Conservation (phyloP, 2,888 invertebrate genomes). For the Erebia palarica region DNA sequence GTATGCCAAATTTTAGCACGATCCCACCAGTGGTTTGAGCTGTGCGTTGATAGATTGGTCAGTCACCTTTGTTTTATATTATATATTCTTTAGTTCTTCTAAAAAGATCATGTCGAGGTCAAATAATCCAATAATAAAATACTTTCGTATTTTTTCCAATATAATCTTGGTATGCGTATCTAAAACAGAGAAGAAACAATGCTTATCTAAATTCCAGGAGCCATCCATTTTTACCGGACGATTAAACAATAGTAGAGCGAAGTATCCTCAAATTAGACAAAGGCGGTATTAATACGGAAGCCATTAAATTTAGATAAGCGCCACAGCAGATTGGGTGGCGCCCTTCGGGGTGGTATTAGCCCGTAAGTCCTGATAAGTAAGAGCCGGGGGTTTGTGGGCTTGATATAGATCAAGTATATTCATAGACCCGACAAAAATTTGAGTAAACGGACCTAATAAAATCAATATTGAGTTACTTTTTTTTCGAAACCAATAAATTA, state of each 20-base stretch:
- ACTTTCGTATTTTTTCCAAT: slow-evolving; percentile 2
- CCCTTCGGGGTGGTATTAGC: slow-evolving; percentile 78
- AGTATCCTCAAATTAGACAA: slow-evolving; percentile 77
- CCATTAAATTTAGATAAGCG: slow-evolving; percentile 82
- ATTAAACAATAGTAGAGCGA: slow-evolving; percentile 69
- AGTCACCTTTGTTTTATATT: no score
- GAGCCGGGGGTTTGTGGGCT: slow-evolving; percentile 64
- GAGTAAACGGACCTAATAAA: not conserved
- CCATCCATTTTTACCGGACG: slow-evolving; percentile 73
- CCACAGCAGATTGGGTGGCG: slow-evolving; percentile 76
- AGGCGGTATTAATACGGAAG: slow-evolving; percentile 80
- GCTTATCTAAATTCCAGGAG: slow-evolving; percentile 44
- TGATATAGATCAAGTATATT: slow-evolving; percentile 57
- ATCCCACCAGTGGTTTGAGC: no score
- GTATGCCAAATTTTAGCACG: no score
- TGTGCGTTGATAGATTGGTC: no score
- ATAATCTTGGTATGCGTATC: not conserved
- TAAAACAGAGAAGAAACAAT: slow-evolving; percentile 18
- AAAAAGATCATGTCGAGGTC: no score
- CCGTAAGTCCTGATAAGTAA: slow-evolving; percentile 78
- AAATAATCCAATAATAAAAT: slow-evolving; percentile 3
- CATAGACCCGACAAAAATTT: slow-evolving; percentile 27
- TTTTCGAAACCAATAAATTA: no score
- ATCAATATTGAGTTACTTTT: not conserved
- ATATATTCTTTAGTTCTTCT: no score